Percentiles rank a stretch among this genome's conserved stretches.
phyloP scores from a whole-genome alignment of 2,797 vertebrate species.

The Dendrocincla tyrannina region DNA sequence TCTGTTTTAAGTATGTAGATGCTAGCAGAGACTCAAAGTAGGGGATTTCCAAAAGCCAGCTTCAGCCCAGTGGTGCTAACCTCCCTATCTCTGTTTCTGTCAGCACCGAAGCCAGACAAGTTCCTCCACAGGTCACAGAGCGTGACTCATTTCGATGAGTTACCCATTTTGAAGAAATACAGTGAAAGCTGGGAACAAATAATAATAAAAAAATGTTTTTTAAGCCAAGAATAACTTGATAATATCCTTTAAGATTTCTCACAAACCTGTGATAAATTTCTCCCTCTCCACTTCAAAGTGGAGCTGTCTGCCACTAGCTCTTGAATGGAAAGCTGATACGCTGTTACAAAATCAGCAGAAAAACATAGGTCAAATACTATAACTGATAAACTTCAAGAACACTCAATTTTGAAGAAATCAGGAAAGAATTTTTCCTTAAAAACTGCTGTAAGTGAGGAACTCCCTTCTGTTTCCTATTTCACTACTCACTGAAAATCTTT shows the following conservation, averaged over 20 bases:
- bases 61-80: neutral
- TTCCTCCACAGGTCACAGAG: neutral
- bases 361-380: conserved; percentile 7
- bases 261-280: neutral
- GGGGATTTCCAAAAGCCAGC: conserved; percentile 1
- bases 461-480: conserved; percentile 31
- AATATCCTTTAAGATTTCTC: neutral
- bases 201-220: neutral
- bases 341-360: conserved; percentile 23
- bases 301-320: neutral
- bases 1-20: neutral
- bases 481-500: conserved; percentile 4
- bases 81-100: neutral
- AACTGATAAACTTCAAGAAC: conserved; percentile 52
- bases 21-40: neutral
- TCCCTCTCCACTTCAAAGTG: neutral
- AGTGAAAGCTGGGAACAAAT: neutral
- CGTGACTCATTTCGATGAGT: neutral
- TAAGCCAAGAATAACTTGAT: neutral
- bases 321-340: conserved; percentile 24
- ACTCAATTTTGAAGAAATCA: conserved; percentile 34
- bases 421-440: conserved; percentile 17
- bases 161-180: neutral
- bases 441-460: neutral
- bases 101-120: neutral